Evolutionary conservation across 2,888 invertebrate species (phyloP), one percentile per base, ranked within the genome.

Genomic region (Nomada fucata): DNA sequence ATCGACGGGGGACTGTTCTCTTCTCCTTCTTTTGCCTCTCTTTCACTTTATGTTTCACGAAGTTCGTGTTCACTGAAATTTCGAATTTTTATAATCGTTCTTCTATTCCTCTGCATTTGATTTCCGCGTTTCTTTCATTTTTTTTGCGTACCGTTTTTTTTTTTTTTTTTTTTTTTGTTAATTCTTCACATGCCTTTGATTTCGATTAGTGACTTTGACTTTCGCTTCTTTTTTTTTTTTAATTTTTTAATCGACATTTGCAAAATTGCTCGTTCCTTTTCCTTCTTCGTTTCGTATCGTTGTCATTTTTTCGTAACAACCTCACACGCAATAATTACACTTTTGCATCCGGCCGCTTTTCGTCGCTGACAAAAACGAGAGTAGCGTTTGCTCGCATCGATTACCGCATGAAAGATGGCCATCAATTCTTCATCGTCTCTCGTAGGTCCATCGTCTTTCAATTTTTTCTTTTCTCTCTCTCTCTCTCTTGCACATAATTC

Each of bases 121-220:
- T 60, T 70, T 47, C 42, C n/a, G 36, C 13, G 29, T 23, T 65
- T 44, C 26, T 69, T 42, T 10, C 42, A 23, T 36, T 52, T 53
- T 57, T 15, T 71, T 52, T 63, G 63, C 71, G 60, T 65, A 82
- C 68, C 26, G 63, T 50, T 53, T 18, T 42, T 11, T 26, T 50
- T 26, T 18, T 42, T 11, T 26, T 50, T 26, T 15, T 20, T 29
- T n/a, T 29, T 26, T n/a, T 13, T 15, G 23, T 15, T 42, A 26
- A 36, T 59, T 26, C 53, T 73, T 67, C 44, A 42, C 50, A 72
- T 50, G 80, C 72, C 83, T 80, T 85, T 76, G 76, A 80, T 81
- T 76, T 78, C 55, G 23, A 71, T 67, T 83, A 52, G 26, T 42
- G 36, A 70, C 53, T 36, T 36, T 36, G 53, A 20, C 20, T 52